Conservation (phyloP, 2,888 invertebrate genomes). For the Drosophila gaucha region DNA sequence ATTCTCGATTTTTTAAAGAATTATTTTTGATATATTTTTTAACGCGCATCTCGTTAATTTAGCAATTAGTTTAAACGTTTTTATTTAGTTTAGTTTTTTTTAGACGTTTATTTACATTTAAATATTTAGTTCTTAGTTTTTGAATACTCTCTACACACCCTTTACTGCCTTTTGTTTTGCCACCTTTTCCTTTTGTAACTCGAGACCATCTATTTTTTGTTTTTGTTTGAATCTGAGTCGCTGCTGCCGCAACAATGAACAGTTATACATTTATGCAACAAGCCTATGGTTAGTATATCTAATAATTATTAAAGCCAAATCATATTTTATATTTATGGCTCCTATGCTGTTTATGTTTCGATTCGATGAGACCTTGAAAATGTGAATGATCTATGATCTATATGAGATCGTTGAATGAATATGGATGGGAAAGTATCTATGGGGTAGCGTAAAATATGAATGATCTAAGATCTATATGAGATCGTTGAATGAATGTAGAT, state of each 20-base stretch:
- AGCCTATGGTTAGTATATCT: slow-evolving; percentile 83
- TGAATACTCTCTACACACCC: slow-evolving; percentile 6
- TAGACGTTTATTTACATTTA: slow-evolving; percentile 28
- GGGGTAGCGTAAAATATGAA: no score
- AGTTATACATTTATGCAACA: slow-evolving; percentile 82
- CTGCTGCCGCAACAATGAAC: slow-evolving; percentile 84
- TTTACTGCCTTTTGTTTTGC: slow-evolving; percentile 14
- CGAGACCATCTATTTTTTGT: slow-evolving; percentile 12
- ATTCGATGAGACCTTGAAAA: no score
- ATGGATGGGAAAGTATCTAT: no score
- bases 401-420: no score
- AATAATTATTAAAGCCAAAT: not conserved
- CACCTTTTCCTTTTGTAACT: slow-evolving; percentile 24
- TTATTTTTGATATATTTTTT: slow-evolving; percentile 8
- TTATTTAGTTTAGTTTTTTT: slow-evolving; percentile 24
- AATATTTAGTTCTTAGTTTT: slow-evolving; percentile 20
- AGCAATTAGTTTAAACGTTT: slow-evolving; percentile 36
- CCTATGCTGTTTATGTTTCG: no score
- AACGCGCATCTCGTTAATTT: slow-evolving; percentile 58
- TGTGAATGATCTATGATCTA: no score
- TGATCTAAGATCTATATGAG: no score
- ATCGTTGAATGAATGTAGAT: no score
- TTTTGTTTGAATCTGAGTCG: slow-evolving; percentile 43
- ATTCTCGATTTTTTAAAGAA: slow-evolving; percentile 12
- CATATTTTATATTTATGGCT: no score